Conservation (phyloP, 2,888 invertebrate species). For the Diploptera punctata region DNA sequence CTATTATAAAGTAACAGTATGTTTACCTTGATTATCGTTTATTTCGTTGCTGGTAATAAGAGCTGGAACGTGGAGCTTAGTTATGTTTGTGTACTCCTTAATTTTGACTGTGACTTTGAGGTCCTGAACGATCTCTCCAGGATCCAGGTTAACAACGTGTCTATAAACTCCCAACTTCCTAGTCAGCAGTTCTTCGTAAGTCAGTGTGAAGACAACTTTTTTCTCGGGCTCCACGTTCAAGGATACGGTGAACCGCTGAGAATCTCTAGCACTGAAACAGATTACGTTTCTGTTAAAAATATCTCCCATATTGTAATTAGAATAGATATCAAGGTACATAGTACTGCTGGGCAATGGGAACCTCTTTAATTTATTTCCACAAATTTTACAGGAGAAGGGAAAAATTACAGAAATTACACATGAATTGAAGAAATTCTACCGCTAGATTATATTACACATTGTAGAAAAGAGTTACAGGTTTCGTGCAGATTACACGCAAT, state of each 20-base stretch:
- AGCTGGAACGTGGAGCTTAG: conserved; percentile 66
- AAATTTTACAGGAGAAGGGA: too few relatives aligned
- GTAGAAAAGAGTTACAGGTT: too few relatives aligned
- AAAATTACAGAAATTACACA: too few relatives aligned
- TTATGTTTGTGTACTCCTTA: conserved; percentile 67
- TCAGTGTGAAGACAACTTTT: conserved; percentile 55
- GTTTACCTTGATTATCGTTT: conserved; percentile 50
- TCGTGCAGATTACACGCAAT: too few relatives aligned
- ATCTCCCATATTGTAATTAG: too few relatives aligned
- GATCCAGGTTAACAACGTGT: conserved; percentile 53
- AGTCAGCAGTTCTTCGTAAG: conserved; percentile 56
- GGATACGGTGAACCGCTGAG: conserved; percentile 52
- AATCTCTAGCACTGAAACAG: conserved; percentile 49
- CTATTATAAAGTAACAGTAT: too few relatives aligned
- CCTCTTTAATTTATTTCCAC: too few relatives aligned
- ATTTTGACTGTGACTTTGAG: conserved; percentile 69
- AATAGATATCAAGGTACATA: too few relatives aligned
- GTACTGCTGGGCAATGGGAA: too few relatives aligned
- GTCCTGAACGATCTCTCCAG: conserved; percentile 61
- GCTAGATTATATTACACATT: too few relatives aligned
- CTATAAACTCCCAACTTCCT: conserved; percentile 54
- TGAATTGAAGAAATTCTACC: too few relatives aligned
- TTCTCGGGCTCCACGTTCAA: conserved; percentile 53
- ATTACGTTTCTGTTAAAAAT: too few relatives aligned
- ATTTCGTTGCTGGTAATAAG: conserved; percentile 69